Conservation (phyloP, 2,888 invertebrate species). For the Iselma pallidipennis region DNA sequence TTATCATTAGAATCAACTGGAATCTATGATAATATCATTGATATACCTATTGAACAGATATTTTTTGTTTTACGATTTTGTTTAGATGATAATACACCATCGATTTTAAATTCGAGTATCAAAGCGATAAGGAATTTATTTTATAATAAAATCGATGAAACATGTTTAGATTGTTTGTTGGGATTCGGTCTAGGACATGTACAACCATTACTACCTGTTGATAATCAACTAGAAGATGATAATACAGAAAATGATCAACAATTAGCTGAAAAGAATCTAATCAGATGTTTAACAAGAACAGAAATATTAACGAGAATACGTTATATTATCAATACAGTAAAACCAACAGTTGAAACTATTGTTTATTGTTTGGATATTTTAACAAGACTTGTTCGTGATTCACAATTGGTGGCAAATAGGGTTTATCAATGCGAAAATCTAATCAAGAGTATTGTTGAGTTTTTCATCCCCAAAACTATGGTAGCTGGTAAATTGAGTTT, state of each 20-base stretch:
- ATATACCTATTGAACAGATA: slow-evolving; percentile 75
- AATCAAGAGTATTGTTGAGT: slow-evolving; percentile 62
- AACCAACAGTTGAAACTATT: slow-evolving; percentile 73
- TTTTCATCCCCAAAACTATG: slow-evolving; percentile 61
- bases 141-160: slow-evolving; percentile 78
- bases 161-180: slow-evolving; percentile 69
- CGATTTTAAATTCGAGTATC: slow-evolving; percentile 75
- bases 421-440: slow-evolving; percentile 69
- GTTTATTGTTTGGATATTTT: slow-evolving; percentile 78
- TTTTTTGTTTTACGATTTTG: slow-evolving; percentile 83
- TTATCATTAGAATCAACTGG: slow-evolving; percentile 72
- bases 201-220: slow-evolving; percentile 62
- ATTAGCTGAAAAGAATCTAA: slow-evolving; percentile 80
- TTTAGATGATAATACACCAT: slow-evolving; percentile 79
- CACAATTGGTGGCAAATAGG: slow-evolving; percentile 65
- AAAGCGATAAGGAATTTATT: slow-evolving; percentile 76
- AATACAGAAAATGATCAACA: slow-evolving; percentile 83
- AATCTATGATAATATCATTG: slow-evolving; percentile 75
- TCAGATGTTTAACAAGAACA: slow-evolving; percentile 72
- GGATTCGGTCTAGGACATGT: slow-evolving; percentile 68
- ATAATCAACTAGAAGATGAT: slow-evolving; percentile 57
- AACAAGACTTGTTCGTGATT: slow-evolving; percentile 78
- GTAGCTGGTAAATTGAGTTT: not conserved
- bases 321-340: slow-evolving; percentile 73
- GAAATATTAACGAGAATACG: slow-evolving; percentile 78